Evolutionary conservation across 1,140 invertebrate species (phyloP), one percentile per base, ranked within the genome.

Genomic region (Phortica variegata): DNA sequence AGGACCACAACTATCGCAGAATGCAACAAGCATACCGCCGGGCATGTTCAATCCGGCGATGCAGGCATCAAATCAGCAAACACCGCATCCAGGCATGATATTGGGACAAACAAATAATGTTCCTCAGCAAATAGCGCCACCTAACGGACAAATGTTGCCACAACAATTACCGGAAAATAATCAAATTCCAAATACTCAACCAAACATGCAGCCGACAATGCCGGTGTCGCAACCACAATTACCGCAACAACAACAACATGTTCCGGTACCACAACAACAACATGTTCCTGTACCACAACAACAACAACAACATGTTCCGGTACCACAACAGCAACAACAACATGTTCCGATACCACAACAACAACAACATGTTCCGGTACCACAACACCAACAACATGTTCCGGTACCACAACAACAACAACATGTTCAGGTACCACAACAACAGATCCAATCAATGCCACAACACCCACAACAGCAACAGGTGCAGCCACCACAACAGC

Each of bases 11-110:
- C 48, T 19, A 60, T 46, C 51, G 37, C 39, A 47, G 26, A 50
- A 31, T 29, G 17, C 41, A 1, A 16, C 20, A 8, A 51, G 49
- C 19, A 53, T 51, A 17, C 47, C 53, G n/a, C 62, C 73, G 9
- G 69, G 73, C 34, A 75, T 75, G 69, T 73, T 65, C 39, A 60
- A 61, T 46, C 56, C 58, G 1, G 50, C 36, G 10, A 40, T 58
- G 32, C 18, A 43, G 7, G 43, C 54, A 34, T 77, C 41, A 15
- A 32, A 36, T 21, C 43, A 29, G 33, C 49, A 47, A 34, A 36
- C 16, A 40, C 26, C 19, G 61, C 75, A 37, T 41, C n/a, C 52
- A n/a, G 55, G 50, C 23, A 74, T 79, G 66, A 73, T 76, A 8
- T 66, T 73, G 49, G 54, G 16, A 21, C 49, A 46, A 33, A 33